Evolutionary conservation across 2,797 vertebrate genomes (phyloP).

Genomic region (Ambastaia sidthimunki): DNA sequence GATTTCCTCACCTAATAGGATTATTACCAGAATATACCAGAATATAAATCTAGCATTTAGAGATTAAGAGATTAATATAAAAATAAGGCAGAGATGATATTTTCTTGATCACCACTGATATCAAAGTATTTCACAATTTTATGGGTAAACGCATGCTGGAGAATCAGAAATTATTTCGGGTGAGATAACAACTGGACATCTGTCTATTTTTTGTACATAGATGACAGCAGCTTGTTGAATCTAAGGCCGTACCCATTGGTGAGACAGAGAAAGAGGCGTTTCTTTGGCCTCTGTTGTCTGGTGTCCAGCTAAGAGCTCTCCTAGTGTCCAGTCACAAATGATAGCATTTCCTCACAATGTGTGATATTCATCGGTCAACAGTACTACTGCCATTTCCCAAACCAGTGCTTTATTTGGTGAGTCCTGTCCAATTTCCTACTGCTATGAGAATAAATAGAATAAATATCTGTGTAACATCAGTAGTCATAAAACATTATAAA

Average conservation of each 20-base stretch:
- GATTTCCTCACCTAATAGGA: too few species aligned
- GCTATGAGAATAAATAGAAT: slow-evolving; percentile 31
- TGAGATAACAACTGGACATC: not conserved
- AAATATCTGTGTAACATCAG: slow-evolving; percentile 26
- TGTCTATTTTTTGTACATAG: slow-evolving; percentile 70
- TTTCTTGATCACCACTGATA: too few species aligned
- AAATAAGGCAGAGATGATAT: too few species aligned
- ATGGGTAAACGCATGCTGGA: not conserved
- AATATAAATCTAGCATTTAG: too few species aligned
- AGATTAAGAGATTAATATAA: too few species aligned
- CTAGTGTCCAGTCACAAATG: slow-evolving; percentile 66
- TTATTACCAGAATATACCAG: too few species aligned
- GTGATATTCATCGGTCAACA: slow-evolving; percentile 75
- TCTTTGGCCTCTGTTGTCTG: slow-evolving; percentile 97
- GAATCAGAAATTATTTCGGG: not conserved
- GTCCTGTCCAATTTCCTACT: slow-evolving; percentile 22
- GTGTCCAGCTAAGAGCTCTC: slow-evolving; percentile 90
- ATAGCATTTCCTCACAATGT: slow-evolving; percentile 76
- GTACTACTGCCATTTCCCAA: slow-evolving; percentile 83
- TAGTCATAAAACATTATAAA: slow-evolving; percentile 19
- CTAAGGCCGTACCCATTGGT: slow-evolving; percentile 94
- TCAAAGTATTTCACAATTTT: not conserved
- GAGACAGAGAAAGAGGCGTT: slow-evolving; percentile 95
- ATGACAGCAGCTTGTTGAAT: slow-evolving; percentile 99
- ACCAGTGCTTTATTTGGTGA: slow-evolving; percentile 67